Conservation (phyloP, 2,797 vertebrate species). For the Okamejei kenojei region DNA sequence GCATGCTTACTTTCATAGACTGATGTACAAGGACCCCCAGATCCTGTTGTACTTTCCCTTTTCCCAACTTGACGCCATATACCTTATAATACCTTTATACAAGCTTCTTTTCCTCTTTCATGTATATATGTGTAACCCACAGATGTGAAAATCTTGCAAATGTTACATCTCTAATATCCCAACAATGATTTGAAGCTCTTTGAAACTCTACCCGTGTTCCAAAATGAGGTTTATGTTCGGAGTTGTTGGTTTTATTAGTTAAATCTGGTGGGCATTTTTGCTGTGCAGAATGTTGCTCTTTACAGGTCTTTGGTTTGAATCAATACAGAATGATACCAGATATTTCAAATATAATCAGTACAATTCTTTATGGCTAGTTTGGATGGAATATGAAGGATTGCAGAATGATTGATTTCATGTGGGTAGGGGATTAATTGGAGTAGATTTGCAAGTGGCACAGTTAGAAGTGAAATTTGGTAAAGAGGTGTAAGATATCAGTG, state of each 20-base stretch:
- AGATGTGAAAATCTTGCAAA: background rate
- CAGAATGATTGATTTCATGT: background rate
- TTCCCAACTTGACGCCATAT: no score
- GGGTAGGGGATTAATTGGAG: background rate
- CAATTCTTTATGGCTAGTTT: background rate
- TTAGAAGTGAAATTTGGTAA: background rate
- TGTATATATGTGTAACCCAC: no score
- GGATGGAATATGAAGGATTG: background rate
- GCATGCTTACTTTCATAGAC: no score
- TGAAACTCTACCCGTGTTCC: background rate
- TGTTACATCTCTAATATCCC: background rate
- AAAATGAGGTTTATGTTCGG: background rate
- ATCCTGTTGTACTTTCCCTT: no score
- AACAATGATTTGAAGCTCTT: background rate
- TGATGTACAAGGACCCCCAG: no score
- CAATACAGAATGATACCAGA: background rate
- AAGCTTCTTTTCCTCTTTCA: no score
- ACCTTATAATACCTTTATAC: no score
- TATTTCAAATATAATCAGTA: background rate
- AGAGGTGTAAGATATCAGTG: background rate
- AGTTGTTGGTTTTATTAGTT: background rate
- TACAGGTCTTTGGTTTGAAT: background rate
- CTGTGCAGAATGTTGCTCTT: background rate
- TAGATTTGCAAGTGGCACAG: no score
- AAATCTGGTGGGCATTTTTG: no score